A percentile compares a stretch with the other conserved stretches of the same genome.
phyloP scores from a whole-genome alignment of 2,888 invertebrate genomes.

The Pollenia angustigena region DNA sequence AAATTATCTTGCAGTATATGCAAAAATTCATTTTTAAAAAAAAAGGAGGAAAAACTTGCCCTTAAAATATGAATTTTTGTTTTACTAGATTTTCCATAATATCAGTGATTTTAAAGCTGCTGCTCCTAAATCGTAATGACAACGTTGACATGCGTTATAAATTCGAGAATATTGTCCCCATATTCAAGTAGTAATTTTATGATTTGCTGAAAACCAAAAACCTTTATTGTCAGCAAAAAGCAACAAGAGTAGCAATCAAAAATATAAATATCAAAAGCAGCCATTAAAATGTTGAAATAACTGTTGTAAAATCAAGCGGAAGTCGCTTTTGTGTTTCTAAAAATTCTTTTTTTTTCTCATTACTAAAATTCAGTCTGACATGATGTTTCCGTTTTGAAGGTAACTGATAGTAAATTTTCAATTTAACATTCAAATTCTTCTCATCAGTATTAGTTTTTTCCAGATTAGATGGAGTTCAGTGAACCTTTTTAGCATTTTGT shows the following conservation, averaged over 20 bases:
- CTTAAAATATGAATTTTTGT: too few species aligned
- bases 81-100: too few species aligned
- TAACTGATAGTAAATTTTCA: conserved; percentile 32
- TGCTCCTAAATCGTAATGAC: neutral
- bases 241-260: neutral
- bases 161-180: neutral
- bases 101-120: neutral
- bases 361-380: conserved; percentile 50
- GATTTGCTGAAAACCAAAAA: conserved; percentile 4
- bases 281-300: conserved; percentile 4
- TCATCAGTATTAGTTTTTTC: neutral
- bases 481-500: neutral
- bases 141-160: neutral
- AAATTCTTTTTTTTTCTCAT: conserved; percentile 42
- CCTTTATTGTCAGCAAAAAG: conserved; percentile 11
- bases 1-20: too few species aligned
- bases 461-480: conserved; percentile 1
- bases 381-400: conserved; percentile 32
- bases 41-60: too few species aligned
- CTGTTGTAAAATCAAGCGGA: conserved; percentile 30
- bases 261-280: neutral
- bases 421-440: neutral
- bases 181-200: conserved; percentile 7
- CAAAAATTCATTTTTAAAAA: too few species aligned
- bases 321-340: conserved; percentile 31